phyloP scores from a whole-genome alignment of 2,888 invertebrate genomes.

The Bombylius major region DNA sequence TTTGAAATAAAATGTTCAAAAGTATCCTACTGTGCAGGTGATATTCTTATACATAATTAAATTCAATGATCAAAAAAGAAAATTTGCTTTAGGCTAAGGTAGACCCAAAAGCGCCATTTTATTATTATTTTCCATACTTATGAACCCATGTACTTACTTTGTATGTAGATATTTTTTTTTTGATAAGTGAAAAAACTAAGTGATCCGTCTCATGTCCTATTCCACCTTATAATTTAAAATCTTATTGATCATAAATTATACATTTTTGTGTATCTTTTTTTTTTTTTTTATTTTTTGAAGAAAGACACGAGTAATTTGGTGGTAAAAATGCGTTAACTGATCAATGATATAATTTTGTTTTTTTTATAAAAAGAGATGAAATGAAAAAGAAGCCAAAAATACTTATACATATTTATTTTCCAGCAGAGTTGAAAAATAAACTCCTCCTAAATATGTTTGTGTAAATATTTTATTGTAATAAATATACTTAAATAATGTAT shows the following conservation, averaged over 20 bases:
- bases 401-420: not conserved
- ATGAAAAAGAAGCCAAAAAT: not conserved
- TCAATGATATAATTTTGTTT: too few species aligned
- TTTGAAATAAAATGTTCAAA: not conserved
- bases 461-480: not conserved
- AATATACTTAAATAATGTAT: not conserved
- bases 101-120: too few species aligned
- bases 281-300: too few species aligned
- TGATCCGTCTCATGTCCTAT: not conserved
- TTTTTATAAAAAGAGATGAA: too few species aligned
- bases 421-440: not conserved
- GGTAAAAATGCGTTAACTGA: not conserved
- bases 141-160: too few species aligned
- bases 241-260: not conserved
- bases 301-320: not conserved
- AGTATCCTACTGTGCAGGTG: not conserved
- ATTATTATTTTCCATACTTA: too few species aligned
- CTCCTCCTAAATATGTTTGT: not conserved
- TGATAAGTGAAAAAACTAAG: not conserved
- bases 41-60: too few species aligned
- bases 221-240: not conserved
- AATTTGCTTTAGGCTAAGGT: too few species aligned
- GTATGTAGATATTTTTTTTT: too few species aligned
- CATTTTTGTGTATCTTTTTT: not conserved
- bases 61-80: too few species aligned